A percentile compares a stretch with the other conserved stretches of the same genome.
Conservation (phyloP, 2,113 vertebrate genomes). For the Heterotilapia buettikoferi region DNA sequence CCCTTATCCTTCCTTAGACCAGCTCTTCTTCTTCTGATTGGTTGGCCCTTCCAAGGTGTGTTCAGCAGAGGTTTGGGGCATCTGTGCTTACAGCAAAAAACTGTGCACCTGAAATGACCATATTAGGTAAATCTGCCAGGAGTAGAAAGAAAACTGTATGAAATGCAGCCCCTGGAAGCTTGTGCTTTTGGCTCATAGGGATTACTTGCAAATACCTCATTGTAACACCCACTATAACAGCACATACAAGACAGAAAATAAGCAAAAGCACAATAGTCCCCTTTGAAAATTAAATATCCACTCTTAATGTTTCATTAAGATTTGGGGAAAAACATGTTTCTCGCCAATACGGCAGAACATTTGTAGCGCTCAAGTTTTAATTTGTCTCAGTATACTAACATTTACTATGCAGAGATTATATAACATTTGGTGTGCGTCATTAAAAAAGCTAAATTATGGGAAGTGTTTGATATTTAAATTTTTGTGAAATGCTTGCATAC, state of each 20-base stretch:
- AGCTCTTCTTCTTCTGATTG: neutral
- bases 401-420: neutral
- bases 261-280: neutral
- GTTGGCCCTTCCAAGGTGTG: neutral
- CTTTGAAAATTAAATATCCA: neutral
- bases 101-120: neutral
- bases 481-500: neutral
- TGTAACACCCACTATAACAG: neutral
- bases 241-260: neutral
- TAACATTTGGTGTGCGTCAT: neutral
- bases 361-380: neutral
- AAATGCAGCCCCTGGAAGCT: neutral
- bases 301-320: neutral
- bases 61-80: neutral
- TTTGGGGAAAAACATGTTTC: neutral
- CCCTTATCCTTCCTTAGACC: neutral
- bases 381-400: neutral
- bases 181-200: neutral
- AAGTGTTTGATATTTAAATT: neutral
- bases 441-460: neutral
- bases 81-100: neutral
- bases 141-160: neutral
- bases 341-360: neutral
- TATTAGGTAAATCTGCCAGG: neutral
- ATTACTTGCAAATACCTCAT: neutral